A percentile compares a stretch with the other conserved stretches of the same genome.
These are phyloP conservation scores for Hyles vespertilio DNA, from an alignment of 1,140 invertebrate species.

Conservation along the genomic window DNA sequence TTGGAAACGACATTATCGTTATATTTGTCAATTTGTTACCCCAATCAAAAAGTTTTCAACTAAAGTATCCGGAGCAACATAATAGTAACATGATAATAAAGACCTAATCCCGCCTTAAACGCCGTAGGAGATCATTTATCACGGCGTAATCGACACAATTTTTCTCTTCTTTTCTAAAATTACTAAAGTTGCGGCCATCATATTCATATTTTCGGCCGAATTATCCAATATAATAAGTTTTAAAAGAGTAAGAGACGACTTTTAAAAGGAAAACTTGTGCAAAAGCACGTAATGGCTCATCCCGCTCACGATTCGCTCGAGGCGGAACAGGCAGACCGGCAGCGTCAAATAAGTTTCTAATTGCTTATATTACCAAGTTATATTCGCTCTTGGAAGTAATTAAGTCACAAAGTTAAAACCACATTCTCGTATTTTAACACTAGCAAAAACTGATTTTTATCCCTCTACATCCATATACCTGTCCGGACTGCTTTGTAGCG, in stretches of 20 bases:
- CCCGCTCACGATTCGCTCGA: slow-evolving; percentile 70
- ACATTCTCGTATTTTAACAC: slow-evolving; percentile 60
- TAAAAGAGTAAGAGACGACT: slow-evolving; percentile 71
- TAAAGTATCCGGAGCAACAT: too few species aligned
- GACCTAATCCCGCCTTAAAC: slow-evolving; percentile 34
- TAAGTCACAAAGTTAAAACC: slow-evolving; percentile 68
- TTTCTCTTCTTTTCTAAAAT: slow-evolving; percentile 50
- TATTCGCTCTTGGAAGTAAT: slow-evolving; percentile 72
- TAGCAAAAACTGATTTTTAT: slow-evolving; percentile 40
- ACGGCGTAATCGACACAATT: slow-evolving; percentile 52
- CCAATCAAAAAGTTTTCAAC: too few species aligned
- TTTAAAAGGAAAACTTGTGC: slow-evolving; percentile 73
- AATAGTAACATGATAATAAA: slow-evolving; percentile 28
- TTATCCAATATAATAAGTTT: slow-evolving; percentile 74
- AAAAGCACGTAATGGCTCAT: slow-evolving; percentile 74
- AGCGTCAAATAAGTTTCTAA: slow-evolving; percentile 76
- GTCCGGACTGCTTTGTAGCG: background rate
- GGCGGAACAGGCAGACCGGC: slow-evolving; percentile 68
- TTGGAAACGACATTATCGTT: too few species aligned
- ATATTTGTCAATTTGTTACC: too few species aligned
- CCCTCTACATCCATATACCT: too few species aligned
- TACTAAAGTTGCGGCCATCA: slow-evolving; percentile 61
- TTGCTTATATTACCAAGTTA: slow-evolving; percentile 76
- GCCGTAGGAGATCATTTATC: slow-evolving; percentile 46
- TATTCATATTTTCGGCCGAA: slow-evolving; percentile 69